Conservation (phyloP, 1,140 invertebrate species). For the Saccostrea cuccullata region DNA sequence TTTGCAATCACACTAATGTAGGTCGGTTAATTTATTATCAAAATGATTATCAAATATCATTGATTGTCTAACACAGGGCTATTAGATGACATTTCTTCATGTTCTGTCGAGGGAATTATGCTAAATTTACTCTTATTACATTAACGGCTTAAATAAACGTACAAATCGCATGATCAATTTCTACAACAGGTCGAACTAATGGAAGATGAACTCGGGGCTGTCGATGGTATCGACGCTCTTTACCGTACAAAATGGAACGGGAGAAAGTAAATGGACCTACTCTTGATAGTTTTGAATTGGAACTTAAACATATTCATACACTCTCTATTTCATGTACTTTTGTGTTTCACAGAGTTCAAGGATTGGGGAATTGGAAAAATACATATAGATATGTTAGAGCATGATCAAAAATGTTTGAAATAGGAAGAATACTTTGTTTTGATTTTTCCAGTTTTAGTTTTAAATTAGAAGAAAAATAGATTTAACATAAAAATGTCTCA, state of each 20-base stretch:
- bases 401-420: no score
- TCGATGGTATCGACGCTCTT: conserved; percentile 8
- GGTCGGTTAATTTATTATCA: background rate
- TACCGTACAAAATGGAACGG: background rate
- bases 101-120: conserved; percentile 28
- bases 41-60: conserved; percentile 30
- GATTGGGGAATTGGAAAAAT: no score
- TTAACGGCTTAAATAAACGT: conserved; percentile 31
- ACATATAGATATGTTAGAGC: no score
- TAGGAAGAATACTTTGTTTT: no score
- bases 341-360: background rate
- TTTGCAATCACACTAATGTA: background rate
- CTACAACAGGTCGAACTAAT: conserved; percentile 26
- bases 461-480: no score
- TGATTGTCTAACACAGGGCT: conserved; percentile 22
- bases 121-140: conserved; percentile 29
- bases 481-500: no score
- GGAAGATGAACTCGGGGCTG: background rate
- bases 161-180: conserved; percentile 37
- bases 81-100: conserved; percentile 35
- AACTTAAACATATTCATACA: background rate
- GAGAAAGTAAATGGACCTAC: background rate
- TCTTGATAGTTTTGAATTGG: background rate
- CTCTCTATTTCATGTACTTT: background rate
- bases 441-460: no score